Percentiles rank a stretch among this genome's conserved stretches.
phyloP scores from a whole-genome alignment of 2,797 vertebrate species.

The Sebastes matsubarae region DNA sequence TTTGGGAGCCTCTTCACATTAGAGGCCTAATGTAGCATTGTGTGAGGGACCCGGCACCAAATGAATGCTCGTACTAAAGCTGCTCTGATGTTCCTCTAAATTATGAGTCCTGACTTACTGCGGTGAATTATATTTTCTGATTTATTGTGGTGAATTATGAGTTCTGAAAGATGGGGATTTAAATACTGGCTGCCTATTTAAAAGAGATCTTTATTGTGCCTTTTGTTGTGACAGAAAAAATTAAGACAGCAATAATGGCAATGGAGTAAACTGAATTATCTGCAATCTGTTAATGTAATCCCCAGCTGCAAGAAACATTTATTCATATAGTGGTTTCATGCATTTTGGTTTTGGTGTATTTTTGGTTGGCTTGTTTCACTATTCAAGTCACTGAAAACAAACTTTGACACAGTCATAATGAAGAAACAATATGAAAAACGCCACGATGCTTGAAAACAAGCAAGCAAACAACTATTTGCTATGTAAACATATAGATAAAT shows the following conservation, averaged over 20 bases:
- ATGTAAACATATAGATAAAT: too few relatives aligned
- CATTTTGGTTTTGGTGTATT: neutral
- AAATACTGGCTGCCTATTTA: neutral
- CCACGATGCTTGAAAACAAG: neutral
- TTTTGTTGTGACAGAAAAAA: neutral
- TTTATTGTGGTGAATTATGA: neutral
- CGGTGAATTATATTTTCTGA: constrained; percentile 24
- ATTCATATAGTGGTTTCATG: neutral
- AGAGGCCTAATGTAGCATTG: constrained; percentile 76
- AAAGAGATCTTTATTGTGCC: neutral
- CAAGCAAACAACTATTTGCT: too few relatives aligned
- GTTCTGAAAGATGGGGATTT: neutral
- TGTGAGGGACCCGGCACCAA: constrained; percentile 41
- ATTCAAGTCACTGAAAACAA: neutral
- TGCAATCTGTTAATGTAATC: neutral
- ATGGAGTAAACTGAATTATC: neutral
- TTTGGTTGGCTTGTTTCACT: constrained; percentile 1
- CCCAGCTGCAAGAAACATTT: neutral
- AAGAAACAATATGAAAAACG: neutral
- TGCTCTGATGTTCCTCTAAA: constrained; percentile 35
- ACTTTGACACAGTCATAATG: neutral
- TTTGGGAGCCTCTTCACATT: constrained; percentile 74
- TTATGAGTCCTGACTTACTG: constrained; percentile 36
- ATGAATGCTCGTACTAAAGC: constrained; percentile 30
- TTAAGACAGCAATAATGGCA: neutral